phyloP scores from a whole-genome alignment of 2,113 vertebrate species.

The Epinephelus cyanopodus region DNA sequence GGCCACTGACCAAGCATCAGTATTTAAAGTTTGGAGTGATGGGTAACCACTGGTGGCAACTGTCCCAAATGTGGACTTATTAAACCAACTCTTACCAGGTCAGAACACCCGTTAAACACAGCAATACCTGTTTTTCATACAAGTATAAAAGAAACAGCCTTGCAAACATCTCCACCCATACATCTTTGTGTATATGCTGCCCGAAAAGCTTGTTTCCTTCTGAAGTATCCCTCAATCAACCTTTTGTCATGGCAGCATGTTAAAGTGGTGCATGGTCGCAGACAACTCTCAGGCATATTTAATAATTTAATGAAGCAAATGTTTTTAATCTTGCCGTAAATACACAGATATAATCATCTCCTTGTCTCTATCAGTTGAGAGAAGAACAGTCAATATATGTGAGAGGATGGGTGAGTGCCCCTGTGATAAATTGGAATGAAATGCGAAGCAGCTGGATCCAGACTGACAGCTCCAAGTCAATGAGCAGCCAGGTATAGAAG shows the following conservation, averaged over 20 bases:
- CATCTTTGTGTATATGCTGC: not conserved
- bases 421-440: slow-evolving; percentile 72
- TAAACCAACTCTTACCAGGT: too few relatives aligned
- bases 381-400: slow-evolving; percentile 44
- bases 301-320: slow-evolving; percentile 22
- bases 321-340: slow-evolving; percentile 40
- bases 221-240: not conserved
- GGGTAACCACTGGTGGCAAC: too few relatives aligned
- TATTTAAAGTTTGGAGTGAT: too few relatives aligned
- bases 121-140: too few relatives aligned
- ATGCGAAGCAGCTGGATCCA: slow-evolving; percentile 65
- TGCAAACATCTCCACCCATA: not conserved
- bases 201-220: not conserved
- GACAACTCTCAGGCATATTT: slow-evolving; percentile 8
- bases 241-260: not conserved
- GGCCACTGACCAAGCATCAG: too few relatives aligned
- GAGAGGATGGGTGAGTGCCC: slow-evolving; percentile 48
- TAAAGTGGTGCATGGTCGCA: not conserved
- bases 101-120: too few relatives aligned
- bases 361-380: slow-evolving; percentile 52
- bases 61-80: too few relatives aligned
- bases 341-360: slow-evolving; percentile 50
- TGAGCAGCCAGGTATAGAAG: slow-evolving; percentile 81
- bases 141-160: too few relatives aligned
- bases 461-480: slow-evolving; percentile 78